These are phyloP conservation scores for Eulimnadia texana DNA, from an alignment of 1,140 invertebrate genomes.

Conservation along the genomic window DNA sequence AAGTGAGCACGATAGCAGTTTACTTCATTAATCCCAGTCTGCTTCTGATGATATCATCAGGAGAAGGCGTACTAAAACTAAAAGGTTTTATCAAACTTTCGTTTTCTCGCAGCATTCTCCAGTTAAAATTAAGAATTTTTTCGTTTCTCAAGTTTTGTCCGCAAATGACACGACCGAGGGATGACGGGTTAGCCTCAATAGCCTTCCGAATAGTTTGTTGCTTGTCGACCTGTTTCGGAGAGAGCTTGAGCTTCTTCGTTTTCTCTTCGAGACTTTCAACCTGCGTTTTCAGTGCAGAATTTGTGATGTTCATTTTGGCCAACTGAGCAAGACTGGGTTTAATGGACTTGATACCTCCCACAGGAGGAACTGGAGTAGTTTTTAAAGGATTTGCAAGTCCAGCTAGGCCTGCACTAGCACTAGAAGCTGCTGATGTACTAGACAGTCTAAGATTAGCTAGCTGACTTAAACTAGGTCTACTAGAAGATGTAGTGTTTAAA, in stretches of 20 bases:
- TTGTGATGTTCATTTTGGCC: slow-evolving; percentile 3
- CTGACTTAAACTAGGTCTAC: slow-evolving; percentile 2
- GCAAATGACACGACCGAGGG: background rate
- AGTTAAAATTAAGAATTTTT: no score
- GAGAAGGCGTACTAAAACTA: slow-evolving; percentile 43
- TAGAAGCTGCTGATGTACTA: background rate
- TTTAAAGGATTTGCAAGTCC: background rate
- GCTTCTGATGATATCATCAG: slow-evolving; percentile 35
- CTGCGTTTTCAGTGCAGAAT: background rate
- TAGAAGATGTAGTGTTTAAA: background rate
- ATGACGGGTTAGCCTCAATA: background rate
- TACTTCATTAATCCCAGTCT: background rate
- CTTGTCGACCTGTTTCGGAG: background rate
- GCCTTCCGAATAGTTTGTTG: background rate
- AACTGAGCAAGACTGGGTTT: slow-evolving; percentile 10
- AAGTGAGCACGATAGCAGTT: background rate
- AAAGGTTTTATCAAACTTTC: slow-evolving; percentile 25
- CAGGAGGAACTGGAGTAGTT: no score
- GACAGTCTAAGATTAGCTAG: background rate
- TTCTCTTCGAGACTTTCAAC: background rate
- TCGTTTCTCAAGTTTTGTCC: no score
- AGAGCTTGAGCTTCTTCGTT: background rate
- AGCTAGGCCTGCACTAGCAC: background rate
- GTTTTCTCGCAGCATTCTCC: background rate
- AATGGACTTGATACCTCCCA: no score